Conservation (phyloP, 2,888 invertebrate genomes). For the Junonia oenone region DNA sequence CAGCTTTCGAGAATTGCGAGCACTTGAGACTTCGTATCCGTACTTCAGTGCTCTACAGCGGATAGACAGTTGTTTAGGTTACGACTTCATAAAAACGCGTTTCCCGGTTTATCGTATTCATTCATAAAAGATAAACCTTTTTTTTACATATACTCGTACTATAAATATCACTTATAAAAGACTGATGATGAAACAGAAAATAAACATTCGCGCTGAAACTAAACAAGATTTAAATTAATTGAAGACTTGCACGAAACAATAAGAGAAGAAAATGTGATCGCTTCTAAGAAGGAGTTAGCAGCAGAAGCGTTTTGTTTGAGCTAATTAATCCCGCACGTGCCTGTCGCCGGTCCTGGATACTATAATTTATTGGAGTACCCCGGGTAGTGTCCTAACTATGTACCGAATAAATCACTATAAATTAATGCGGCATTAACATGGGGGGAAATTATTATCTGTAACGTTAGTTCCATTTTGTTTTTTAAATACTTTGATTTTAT, state of each 20-base stretch:
- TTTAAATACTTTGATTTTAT: too few species aligned
- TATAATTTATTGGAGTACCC: slow-evolving; percentile 12
- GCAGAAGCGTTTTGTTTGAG: slow-evolving; percentile 4
- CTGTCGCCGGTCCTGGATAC: slow-evolving; percentile 6
- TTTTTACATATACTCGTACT: too few species aligned
- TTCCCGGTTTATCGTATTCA: not conserved
- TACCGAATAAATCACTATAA: not conserved
- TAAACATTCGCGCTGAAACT: not conserved
- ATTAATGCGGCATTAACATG: not conserved
- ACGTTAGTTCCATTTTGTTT: too few species aligned
- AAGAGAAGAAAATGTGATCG: not conserved
- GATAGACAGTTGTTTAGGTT: not conserved
- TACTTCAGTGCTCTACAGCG: not conserved
- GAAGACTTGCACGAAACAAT: not conserved
- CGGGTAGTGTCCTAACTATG: slow-evolving; percentile 1
- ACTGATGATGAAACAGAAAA: not conserved
- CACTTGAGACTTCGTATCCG: not conserved
- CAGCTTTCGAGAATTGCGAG: not conserved
- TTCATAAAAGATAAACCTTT: not conserved
- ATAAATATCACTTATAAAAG: not conserved
- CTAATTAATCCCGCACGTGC: slow-evolving; percentile 13
- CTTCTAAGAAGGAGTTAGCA: not conserved
- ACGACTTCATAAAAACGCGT: not conserved
- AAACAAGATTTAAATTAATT: not conserved
- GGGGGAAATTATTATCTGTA: not conserved